phyloP scores from a whole-genome alignment of 2,888 invertebrate genomes.

The Patella depressa region DNA sequence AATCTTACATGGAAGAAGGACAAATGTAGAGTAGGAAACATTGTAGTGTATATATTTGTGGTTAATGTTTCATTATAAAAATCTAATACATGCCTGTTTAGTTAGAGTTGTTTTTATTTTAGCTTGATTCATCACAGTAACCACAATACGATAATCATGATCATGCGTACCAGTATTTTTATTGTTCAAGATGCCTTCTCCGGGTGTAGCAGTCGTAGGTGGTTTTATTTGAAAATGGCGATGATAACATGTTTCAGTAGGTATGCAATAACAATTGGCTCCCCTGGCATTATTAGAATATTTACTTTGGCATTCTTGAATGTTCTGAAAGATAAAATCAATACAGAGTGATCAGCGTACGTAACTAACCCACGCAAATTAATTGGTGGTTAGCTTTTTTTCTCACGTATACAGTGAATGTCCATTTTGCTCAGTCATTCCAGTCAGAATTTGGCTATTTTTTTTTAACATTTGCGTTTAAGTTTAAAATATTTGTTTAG shows the following conservation, averaged over 20 bases:
- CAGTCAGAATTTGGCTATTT: no score
- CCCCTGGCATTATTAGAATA: constrained; percentile 38
- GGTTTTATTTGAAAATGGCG: constrained; percentile 46
- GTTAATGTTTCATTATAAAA: no score
- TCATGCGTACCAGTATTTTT: constrained; percentile 45
- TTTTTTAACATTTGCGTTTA: neutral
- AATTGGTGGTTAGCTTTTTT: no score
- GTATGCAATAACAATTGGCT: constrained; percentile 49
- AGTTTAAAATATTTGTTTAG: no score
- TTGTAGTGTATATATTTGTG: no score
- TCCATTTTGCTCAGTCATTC: no score
- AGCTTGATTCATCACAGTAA: constrained; percentile 48
- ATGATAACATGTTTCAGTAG: constrained; percentile 46
- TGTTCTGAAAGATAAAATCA: constrained; percentile 26
- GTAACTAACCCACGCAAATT: no score
- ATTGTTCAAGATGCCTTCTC: constrained; percentile 35
- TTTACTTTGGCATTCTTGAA: constrained; percentile 32
- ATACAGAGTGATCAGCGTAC: no score
- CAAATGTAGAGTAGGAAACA: no score
- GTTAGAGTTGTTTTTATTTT: constrained; percentile 35
- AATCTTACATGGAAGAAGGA: no score
- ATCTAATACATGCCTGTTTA: constrained; percentile 36
- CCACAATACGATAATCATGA: constrained; percentile 48
- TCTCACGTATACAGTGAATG: no score
- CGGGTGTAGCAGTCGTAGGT: neutral